Base-by-base conservation (phyloP, 1,140 invertebrate genomes). In the Armadillidium nasatum region DNA sequence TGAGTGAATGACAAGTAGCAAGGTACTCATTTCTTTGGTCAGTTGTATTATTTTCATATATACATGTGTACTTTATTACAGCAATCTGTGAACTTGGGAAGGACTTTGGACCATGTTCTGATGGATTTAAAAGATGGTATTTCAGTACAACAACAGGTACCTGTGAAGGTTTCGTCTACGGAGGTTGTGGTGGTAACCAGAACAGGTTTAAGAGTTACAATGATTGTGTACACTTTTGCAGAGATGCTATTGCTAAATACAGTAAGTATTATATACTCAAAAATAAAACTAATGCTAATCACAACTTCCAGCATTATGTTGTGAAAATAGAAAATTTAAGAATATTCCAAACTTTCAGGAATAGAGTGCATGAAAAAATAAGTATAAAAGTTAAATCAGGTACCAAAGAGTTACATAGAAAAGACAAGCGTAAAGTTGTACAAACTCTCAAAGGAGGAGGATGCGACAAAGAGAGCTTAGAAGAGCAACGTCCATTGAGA, bases 141-240 rank as follows among this genome's bases (percentile, higher is more conserved):
- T 54, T 67, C 22, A 23, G 19, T 33, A 86, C 88, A 75, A 86
- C 87, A 67, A 86, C 87, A 78, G 88, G 88, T 82, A 90, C 88
- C 80, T 94, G 92, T 83, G 85, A 90, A 73, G 86, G 89, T 44
- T 94, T 94, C 83, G 87, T 89, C 82, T 94, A 92, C 84, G 90
- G 90, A 76, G 73, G 73, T n/a, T 74, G 73, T 66, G 73, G 50
- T n/a, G 73, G 73, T 67, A 74, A 74, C 73, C 60, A 92, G 79
- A 93, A 93, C 85, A 89, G 90, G 84, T 93, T 93, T 87, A 88
- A 88, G 83, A 89, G 43, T 23, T 74, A 54, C 60, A 66, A 74
- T 21, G 13, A 22, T 15, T 74, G 73, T 46, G 60, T 67, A 15
- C 22, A 22, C 46, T 74, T 74, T n/a, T 74, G 73, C 54, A n/a